phyloP scores from a whole-genome alignment of 2,888 invertebrate species.

The Agonopterix alstromeriana region DNA sequence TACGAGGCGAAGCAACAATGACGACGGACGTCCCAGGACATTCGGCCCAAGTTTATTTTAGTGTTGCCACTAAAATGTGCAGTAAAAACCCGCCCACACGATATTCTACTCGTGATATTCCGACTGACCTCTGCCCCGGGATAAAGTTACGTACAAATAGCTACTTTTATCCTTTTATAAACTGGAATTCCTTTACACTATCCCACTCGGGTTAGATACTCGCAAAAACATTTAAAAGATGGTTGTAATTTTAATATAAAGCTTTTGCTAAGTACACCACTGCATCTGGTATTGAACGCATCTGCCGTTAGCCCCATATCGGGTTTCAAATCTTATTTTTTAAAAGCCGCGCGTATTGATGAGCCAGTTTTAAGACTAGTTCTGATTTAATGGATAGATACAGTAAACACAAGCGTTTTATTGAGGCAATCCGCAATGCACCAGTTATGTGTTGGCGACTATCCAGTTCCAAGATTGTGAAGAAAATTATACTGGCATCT shows the following conservation, averaged over 20 bases:
- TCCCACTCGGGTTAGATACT: too few relatives aligned
- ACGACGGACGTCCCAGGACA: conserved; percentile 49
- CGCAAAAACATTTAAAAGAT: too few relatives aligned
- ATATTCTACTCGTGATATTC: conserved; percentile 55
- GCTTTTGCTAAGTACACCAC: too few relatives aligned
- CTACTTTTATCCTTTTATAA: conserved; percentile 23
- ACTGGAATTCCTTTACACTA: background rate
- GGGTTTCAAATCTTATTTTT: conserved; percentile 2
- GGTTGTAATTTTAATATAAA: too few relatives aligned
- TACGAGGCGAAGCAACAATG: conserved; percentile 49
- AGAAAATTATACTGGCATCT: conserved; percentile 52
- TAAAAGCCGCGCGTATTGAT: background rate
- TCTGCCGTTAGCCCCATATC: conserved; percentile 1
- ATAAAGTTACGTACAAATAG: conserved; percentile 33
- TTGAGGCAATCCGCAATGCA: conserved; percentile 45
- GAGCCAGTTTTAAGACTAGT: background rate
- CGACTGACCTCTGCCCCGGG: conserved; percentile 60
- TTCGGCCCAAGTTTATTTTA: conserved; percentile 61
- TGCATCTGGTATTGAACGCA: background rate
- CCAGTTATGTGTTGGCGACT: conserved; percentile 50
- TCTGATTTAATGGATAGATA: too few relatives aligned
- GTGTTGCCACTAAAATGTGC: conserved; percentile 58
- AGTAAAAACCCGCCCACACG: conserved; percentile 68
- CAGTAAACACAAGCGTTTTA: conserved; percentile 6
- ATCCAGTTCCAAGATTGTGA: conserved; percentile 64